These are phyloP conservation scores for Nibea albiflora DNA, from an alignment of 2,113 vertebrate species.

Conservation along the genomic window DNA sequence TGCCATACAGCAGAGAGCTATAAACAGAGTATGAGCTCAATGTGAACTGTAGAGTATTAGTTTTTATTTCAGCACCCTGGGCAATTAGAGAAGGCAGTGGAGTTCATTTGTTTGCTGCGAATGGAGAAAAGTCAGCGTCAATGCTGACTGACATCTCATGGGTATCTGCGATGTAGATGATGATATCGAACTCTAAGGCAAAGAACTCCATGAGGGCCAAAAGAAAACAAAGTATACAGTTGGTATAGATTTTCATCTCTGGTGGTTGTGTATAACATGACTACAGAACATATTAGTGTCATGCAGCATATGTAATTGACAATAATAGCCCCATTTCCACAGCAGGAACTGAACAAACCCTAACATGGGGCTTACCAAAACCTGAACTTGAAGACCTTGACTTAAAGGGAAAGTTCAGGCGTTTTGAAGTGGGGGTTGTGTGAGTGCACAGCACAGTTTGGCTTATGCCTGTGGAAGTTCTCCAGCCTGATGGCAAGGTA, in stretches of 20 bases:
- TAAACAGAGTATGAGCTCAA: conserved; percentile 57
- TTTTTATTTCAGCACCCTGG: conserved; percentile 26
- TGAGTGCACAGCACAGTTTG: too few species aligned
- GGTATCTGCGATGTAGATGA: conserved; percentile 12
- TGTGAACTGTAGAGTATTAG: conserved; percentile 33
- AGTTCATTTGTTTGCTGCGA: conserved; percentile 43
- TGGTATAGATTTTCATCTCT: background rate
- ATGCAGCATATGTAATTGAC: background rate
- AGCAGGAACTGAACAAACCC: background rate
- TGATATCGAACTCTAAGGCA: background rate
- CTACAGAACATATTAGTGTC: conserved; percentile 4
- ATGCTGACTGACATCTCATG: conserved; percentile 35
- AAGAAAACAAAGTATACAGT: conserved; percentile 20
- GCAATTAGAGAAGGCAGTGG: conserved; percentile 36
- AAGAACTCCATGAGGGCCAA: background rate
- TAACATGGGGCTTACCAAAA: background rate
- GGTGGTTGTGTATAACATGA: background rate
- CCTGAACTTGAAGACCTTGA: background rate
- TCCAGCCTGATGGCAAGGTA: too few species aligned
- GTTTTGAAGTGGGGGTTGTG: too few species aligned
- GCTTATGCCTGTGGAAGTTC: too few species aligned
- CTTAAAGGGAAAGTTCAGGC: too few species aligned
- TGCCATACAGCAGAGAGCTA: conserved; percentile 43
- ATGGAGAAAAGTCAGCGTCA: conserved; percentile 27
- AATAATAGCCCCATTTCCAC: background rate